Percentiles rank a stretch among this genome's conserved stretches.
Conservation (phyloP, 2,113 vertebrate genomes). For the Gymnogyps californianus region DNA sequence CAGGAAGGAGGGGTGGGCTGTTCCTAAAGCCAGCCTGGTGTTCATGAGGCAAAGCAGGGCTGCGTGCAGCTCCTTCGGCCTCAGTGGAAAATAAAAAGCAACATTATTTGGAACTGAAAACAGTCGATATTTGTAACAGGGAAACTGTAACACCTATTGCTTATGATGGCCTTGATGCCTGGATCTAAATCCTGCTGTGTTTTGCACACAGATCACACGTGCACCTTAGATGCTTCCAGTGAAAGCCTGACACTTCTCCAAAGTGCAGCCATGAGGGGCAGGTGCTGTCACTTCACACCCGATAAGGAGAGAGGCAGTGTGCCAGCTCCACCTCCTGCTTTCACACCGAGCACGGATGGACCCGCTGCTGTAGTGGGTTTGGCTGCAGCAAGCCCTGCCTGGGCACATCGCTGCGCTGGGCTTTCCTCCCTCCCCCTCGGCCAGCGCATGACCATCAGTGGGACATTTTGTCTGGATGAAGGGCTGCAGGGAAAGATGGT, state of each 20-base stretch:
- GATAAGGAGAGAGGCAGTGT: accelerated
- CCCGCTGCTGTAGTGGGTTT: not conserved
- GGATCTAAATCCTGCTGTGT: not conserved
- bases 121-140: not conserved
- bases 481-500: not conserved
- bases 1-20: not conserved
- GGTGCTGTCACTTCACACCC: not conserved
- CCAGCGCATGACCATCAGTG: accelerated
- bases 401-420: accelerated
- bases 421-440: not conserved
- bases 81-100: not conserved
- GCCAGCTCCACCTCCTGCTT: not conserved
- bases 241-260: not conserved
- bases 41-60: not conserved
- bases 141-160: accelerated
- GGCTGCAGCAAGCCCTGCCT: not conserved
- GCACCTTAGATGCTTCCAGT: not conserved
- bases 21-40: not conserved
- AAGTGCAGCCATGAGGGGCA: not conserved
- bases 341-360: not conserved
- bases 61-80: not conserved
- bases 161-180: not conserved
- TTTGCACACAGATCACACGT: not conserved
- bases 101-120: not conserved
- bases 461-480: not conserved